These are phyloP conservation scores for Aurelia sp. DNA, from an alignment of 30 jellyfish, hydroid and myxozoan species.

Conservation along the genomic window DNA sequence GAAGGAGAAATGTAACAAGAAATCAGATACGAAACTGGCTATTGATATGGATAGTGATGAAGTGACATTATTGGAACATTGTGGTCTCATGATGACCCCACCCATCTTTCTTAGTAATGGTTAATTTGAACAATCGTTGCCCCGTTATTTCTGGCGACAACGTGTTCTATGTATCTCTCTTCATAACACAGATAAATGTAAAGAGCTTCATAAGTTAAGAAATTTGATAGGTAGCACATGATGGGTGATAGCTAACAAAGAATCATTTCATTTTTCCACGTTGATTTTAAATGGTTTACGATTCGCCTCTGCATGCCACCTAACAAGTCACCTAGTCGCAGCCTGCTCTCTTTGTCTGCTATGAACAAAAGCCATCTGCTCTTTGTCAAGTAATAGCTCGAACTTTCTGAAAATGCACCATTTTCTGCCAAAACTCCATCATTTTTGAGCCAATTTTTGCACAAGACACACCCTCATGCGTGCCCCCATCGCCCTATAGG, in stretches of 20 bases:
- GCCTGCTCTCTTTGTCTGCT: slow-evolving; percentile 55
- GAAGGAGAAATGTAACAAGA: too few relatives aligned
- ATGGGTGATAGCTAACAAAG: slow-evolving; percentile 42
- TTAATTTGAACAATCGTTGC: background rate
- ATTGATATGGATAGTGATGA: too few relatives aligned
- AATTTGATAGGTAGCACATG: slow-evolving; percentile 49
- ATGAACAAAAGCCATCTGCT: slow-evolving; percentile 74
- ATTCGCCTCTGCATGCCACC: slow-evolving; percentile 58
- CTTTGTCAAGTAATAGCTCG: slow-evolving; percentile 73
- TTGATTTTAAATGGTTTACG: slow-evolving; percentile 56
- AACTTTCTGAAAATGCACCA: slow-evolving; percentile 33
- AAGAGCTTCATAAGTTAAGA: background rate
- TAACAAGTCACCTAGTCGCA: slow-evolving; percentile 42
- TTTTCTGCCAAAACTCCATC: slow-evolving; percentile 21
- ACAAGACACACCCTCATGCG: slow-evolving; percentile 8
- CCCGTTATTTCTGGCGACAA: background rate
- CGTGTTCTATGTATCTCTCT: background rate
- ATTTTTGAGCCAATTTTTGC: slow-evolving; percentile 8
- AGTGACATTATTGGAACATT: too few relatives aligned
- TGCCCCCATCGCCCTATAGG: slow-evolving; percentile 9
- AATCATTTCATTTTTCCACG: slow-evolving; percentile 56
- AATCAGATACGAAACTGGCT: too few relatives aligned
- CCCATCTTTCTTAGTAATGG: too few relatives aligned
- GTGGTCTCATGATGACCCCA: too few relatives aligned
- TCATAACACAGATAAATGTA: background rate